Evolutionary conservation across 1,140 invertebrate genomes (phyloP).

Genomic region (Lordiphosa collinella): DNA sequence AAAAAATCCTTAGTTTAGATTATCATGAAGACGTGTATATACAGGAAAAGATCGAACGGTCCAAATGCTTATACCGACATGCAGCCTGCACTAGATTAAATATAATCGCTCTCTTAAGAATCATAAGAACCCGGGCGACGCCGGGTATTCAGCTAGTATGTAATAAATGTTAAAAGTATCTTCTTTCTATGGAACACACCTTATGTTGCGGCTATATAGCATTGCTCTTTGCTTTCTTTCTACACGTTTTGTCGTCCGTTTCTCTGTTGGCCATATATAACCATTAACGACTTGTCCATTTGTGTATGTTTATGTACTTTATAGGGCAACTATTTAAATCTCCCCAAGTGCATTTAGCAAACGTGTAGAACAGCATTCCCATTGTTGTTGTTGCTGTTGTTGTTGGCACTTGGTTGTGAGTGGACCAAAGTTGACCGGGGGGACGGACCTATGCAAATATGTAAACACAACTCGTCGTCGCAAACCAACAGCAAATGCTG

Average conservation of each 20-base stretch:
- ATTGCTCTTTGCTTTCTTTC: too few species aligned
- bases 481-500: slow-evolving; percentile 51
- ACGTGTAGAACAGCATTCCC: background rate
- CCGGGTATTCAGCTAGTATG: too few species aligned
- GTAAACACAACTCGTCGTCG: slow-evolving; percentile 34
- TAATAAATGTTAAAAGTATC: too few species aligned
- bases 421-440: background rate
- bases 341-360: background rate
- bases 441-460: slow-evolving; percentile 58
- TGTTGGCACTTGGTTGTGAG: slow-evolving; percentile 25
- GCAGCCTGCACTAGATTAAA: too few species aligned
- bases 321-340: background rate
- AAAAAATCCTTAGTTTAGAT: too few species aligned
- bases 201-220: too few species aligned
- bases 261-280: background rate
- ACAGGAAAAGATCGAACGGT: too few species aligned
- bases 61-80: too few species aligned
- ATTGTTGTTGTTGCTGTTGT: slow-evolving; percentile 5
- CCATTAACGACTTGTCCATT: background rate
- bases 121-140: too few species aligned
- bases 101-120: too few species aligned
- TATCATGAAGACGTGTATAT: too few species aligned
- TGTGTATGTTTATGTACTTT: background rate
- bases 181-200: too few species aligned
- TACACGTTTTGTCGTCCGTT: background rate